phyloP scores from a whole-genome alignment of 2,888 invertebrate genomes.

The Aromia moschata region DNA sequence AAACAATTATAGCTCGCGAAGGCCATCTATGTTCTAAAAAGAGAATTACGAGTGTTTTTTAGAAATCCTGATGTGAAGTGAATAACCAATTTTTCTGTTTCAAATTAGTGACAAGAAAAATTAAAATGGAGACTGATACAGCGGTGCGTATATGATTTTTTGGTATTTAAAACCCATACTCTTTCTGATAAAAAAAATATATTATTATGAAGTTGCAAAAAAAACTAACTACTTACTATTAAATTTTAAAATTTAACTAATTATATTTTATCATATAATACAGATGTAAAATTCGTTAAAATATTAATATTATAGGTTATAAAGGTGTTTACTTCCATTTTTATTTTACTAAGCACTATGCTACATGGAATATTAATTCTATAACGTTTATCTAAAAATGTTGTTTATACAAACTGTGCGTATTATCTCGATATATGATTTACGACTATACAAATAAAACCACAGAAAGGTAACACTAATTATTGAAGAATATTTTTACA shows the following conservation, averaged over 20 bases:
- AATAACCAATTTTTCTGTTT: slow-evolving; percentile 25
- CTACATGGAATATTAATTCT: slow-evolving; percentile 14
- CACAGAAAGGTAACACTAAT: no score
- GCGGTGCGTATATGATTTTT: slow-evolving; percentile 46
- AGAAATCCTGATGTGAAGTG: slow-evolving; percentile 29
- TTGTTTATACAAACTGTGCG: no score
- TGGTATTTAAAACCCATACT: no score
- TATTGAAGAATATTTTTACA: no score
- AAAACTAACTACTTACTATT: no score
- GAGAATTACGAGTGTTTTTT: slow-evolving; percentile 24
- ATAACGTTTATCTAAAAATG: neutral
- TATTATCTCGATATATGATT: no score
- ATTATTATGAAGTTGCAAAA: no score
- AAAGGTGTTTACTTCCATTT: slow-evolving; percentile 14
- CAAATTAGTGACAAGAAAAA: slow-evolving; percentile 25
- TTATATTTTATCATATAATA: neutral
- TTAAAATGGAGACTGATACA: slow-evolving; percentile 47
- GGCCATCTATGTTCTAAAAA: slow-evolving; percentile 39
- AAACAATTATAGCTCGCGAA: slow-evolving; percentile 32
- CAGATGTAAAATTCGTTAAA: no score
- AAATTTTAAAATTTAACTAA: no score
- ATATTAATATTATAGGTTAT: slow-evolving; percentile 5
- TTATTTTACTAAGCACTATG: slow-evolving; percentile 12
- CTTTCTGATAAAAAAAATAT: no score
- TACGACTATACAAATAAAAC: no score